These are phyloP conservation scores for Ametastegia equiseti DNA, from an alignment of 2,888 invertebrate genomes.

Conservation along the genomic window DNA sequence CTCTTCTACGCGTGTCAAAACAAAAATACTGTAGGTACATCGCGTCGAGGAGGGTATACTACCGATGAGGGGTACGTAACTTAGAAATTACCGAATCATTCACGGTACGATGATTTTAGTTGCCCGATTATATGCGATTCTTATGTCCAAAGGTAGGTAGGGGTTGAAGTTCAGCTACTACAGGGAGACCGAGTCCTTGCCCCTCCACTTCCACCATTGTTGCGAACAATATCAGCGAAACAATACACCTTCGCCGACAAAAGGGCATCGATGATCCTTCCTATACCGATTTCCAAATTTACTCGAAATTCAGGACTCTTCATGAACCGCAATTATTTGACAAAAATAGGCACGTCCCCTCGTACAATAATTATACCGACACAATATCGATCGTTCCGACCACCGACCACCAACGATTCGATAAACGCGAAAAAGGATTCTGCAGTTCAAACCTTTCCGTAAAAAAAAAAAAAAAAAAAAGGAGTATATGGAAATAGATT, in stretches of 20 bases:
- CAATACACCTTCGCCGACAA: slow-evolving; percentile 61
- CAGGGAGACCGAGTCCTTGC: slow-evolving; percentile 59
- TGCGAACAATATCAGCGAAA: slow-evolving; percentile 64
- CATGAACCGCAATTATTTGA: background rate
- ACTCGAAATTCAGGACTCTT: background rate
- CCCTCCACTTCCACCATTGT: slow-evolving; percentile 61
- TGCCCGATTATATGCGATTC: too few relatives aligned
- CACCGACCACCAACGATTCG: too few relatives aligned
- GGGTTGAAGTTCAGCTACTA: slow-evolving; percentile 6
- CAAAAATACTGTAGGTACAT: slow-evolving; percentile 64
- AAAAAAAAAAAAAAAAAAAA: too few relatives aligned
- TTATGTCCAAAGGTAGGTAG: slow-evolving; percentile 17
- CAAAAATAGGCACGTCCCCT: background rate
- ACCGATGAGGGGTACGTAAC: slow-evolving; percentile 59
- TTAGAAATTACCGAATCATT: slow-evolving; percentile 70
- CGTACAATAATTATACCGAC: too few relatives aligned
- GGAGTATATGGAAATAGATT: too few relatives aligned
- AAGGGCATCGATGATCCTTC: slow-evolving; percentile 57
- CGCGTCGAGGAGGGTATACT: slow-evolving; percentile 12
- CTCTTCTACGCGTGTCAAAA: slow-evolving; percentile 74
- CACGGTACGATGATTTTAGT: slow-evolving; percentile 63
- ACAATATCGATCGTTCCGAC: too few relatives aligned
- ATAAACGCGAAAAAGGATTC: too few relatives aligned
- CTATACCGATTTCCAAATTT: slow-evolving; percentile 6
- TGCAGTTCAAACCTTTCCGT: too few relatives aligned